Evolutionary conservation across 2,113 vertebrate genomes (phyloP).

Genomic region (Microcebus griseorufus): DNA sequence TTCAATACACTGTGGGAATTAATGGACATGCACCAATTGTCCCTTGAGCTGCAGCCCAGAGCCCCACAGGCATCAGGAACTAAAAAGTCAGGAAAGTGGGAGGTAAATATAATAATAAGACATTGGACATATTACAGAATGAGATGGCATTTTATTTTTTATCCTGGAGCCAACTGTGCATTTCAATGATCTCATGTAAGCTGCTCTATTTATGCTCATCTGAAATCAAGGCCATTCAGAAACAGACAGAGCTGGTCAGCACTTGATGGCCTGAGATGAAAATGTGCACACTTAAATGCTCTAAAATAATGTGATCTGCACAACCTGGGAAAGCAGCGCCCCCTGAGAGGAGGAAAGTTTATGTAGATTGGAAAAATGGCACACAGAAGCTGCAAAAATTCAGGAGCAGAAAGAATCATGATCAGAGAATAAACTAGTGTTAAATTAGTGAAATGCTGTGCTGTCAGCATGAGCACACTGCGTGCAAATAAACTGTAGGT

Average conservation of each 20-base stretch:
- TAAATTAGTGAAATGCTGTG: slow-evolving; percentile 69
- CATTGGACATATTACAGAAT: background rate
- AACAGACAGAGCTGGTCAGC: background rate
- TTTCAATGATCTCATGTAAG: background rate
- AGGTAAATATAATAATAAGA: background rate
- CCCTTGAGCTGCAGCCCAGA: background rate
- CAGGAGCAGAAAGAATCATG: slow-evolving; percentile 68
- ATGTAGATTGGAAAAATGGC: slow-evolving; percentile 33
- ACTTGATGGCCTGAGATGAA: background rate
- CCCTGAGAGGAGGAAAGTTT: slow-evolving; percentile 54
- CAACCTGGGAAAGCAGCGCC: background rate
- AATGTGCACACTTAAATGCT: background rate
- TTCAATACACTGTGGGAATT: background rate
- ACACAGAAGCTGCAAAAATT: slow-evolving; percentile 66
- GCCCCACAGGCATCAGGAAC: background rate
- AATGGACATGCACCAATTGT: background rate
- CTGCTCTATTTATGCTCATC: background rate
- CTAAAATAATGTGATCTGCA: background rate
- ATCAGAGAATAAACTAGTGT: slow-evolving; percentile 72
- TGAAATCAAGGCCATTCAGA: background rate
- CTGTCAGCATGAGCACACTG: slow-evolving; percentile 55
- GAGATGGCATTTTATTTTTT: background rate
- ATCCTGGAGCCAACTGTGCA: background rate
- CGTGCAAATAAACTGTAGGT: slow-evolving; percentile 67
- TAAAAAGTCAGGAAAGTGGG: background rate